Conservation (phyloP, 2,113 vertebrate genomes). For the Orthonyx spaldingii region DNA sequence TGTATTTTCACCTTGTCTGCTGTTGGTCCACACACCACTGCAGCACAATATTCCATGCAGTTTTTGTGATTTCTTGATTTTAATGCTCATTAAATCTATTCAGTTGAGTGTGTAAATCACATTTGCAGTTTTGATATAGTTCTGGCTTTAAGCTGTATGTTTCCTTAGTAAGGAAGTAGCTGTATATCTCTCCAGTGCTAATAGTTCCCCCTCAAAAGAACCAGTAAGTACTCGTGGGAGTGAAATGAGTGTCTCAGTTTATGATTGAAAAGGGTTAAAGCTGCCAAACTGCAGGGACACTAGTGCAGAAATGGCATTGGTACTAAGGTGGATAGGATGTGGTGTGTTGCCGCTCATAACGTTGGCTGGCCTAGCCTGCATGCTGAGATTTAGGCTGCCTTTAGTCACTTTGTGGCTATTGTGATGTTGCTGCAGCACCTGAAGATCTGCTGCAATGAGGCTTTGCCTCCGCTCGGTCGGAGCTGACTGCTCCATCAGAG, state of each 20-base stretch:
- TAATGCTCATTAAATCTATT: background rate
- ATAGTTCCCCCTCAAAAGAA: background rate
- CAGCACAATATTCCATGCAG: background rate
- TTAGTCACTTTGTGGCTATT: background rate
- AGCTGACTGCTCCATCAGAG: background rate
- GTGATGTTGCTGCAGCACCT: background rate
- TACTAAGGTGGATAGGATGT: background rate
- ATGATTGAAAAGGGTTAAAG: background rate
- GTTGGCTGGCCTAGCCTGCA: background rate
- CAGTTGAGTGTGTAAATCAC: background rate
- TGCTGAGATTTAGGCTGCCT: background rate
- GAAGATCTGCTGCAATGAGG: background rate
- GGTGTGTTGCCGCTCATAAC: rapidly evolving
- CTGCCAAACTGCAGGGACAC: background rate
- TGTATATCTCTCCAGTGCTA: background rate
- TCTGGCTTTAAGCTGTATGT: background rate
- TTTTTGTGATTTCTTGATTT: background rate
- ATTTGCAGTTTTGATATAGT: background rate
- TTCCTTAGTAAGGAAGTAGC: background rate
- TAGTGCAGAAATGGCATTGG: background rate
- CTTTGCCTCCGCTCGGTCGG: rapidly evolving
- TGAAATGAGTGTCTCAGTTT: background rate
- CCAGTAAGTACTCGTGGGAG: rapidly evolving
- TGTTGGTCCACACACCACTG: rapidly evolving
- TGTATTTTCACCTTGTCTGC: background rate